Conservation (phyloP, 2,113 vertebrate genomes). For the Plestiodon gilberti region DNA sequence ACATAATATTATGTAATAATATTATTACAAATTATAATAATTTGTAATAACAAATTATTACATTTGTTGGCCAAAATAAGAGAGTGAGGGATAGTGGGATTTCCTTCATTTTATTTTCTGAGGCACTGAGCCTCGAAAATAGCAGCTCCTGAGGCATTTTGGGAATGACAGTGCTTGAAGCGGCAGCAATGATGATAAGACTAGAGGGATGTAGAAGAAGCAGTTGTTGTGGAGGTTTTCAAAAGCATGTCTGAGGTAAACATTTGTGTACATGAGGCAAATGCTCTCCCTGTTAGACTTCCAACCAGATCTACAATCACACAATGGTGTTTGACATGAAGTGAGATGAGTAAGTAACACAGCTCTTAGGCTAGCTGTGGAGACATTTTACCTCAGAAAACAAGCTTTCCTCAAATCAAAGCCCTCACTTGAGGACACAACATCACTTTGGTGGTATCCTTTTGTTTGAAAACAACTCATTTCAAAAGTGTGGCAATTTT, state of each 20-base stretch:
- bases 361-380: too few relatives aligned
- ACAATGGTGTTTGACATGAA: neutral
- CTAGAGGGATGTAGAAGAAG: too few relatives aligned
- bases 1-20: too few relatives aligned
- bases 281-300: neutral
- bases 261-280: neutral
- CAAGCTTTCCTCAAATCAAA: neutral
- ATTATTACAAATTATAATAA: too few relatives aligned
- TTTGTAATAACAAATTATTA: too few relatives aligned
- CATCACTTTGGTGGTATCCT: too few relatives aligned
- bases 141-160: neutral
- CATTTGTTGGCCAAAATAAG: neutral
- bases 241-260: neutral
- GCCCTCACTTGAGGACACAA: neutral
- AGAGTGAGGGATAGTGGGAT: neutral
- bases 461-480: too few relatives aligned
- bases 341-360: neutral
- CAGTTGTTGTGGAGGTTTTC: neutral
- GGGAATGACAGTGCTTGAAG: neutral
- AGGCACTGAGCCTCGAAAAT: neutral
- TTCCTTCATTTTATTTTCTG: neutral
- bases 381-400: neutral
- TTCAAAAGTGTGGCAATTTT: too few relatives aligned
- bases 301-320: neutral
- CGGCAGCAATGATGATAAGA: too few relatives aligned